Evolutionary conservation across 2,888 invertebrate genomes (phyloP).

Genomic region (Hirtodrosophila trivittata): DNA sequence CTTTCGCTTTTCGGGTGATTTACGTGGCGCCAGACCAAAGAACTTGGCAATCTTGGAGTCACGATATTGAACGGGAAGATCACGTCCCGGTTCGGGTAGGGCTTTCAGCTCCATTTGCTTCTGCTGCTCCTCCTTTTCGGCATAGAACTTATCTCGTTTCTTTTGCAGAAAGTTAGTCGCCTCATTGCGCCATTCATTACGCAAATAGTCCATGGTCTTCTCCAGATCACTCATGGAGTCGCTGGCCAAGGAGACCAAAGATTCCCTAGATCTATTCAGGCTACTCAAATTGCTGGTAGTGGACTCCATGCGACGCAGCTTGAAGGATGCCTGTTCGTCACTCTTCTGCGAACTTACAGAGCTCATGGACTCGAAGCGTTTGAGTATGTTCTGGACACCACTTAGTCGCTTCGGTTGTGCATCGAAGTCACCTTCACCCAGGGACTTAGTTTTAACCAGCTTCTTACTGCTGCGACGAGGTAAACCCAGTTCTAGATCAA

Average conservation of each 20-base stretch:
- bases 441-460: conserved; percentile 76
- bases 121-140: conserved; percentile 63
- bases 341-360: conserved; percentile 75
- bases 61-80: conserved; percentile 77
- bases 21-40: conserved; percentile 74
- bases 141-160: conserved; percentile 80
- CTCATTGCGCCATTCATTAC: conserved; percentile 82
- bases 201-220: conserved; percentile 82
- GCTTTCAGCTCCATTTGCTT: conserved; percentile 29
- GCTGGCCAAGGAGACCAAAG: conserved; percentile 65
- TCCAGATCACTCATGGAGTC: conserved; percentile 81
- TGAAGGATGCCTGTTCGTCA: conserved; percentile 68
- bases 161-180: conserved; percentile 82
- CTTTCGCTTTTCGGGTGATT: conserved; percentile 69
- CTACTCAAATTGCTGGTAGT: conserved; percentile 79
- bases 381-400: conserved; percentile 80
- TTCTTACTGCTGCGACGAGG: conserved; percentile 70
- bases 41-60: conserved; percentile 81
- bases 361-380: conserved; percentile 82
- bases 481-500: conserved; percentile 78
- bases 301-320: conserved; percentile 79
- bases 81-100: conserved; percentile 15
- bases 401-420: conserved; percentile 46
- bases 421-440: conserved; percentile 78
- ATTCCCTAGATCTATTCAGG: conserved; percentile 79